Evolutionary conservation across 2,888 invertebrate species (phyloP).

Genomic region (Lagria hirta): DNA sequence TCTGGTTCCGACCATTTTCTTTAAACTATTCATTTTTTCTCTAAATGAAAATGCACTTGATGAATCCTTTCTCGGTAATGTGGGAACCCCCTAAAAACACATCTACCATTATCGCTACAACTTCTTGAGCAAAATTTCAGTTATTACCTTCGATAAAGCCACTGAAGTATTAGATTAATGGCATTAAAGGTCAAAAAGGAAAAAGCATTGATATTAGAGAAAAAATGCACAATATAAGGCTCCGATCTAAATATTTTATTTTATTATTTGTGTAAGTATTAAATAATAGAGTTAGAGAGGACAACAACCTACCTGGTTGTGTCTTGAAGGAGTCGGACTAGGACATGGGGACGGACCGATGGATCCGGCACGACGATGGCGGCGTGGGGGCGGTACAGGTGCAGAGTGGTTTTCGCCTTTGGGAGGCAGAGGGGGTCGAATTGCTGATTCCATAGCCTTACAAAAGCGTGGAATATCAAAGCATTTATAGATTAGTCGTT

Average conservation of each 20-base stretch:
- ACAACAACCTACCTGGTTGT: constrained; percentile 52
- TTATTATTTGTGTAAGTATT: constrained; percentile 6
- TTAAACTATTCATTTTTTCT: constrained; percentile 58
- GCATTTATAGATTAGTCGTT: too few species aligned
- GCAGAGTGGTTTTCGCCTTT: constrained; percentile 61
- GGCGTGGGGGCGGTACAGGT: constrained; percentile 67
- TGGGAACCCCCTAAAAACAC: constrained; percentile 44
- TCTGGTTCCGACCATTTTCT: constrained; percentile 54
- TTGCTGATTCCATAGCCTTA: constrained; percentile 37
- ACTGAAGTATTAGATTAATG: constrained; percentile 11
- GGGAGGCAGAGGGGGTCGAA: constrained; percentile 67
- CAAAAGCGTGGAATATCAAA: too few species aligned
- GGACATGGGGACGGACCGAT: constrained; percentile 55
- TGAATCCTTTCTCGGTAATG: constrained; percentile 47
- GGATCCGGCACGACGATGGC: constrained; percentile 60
- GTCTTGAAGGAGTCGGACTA: constrained; percentile 54
- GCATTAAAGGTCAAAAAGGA: constrained; percentile 5
- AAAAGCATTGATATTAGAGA: constrained; percentile 10
- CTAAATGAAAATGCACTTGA: constrained; percentile 47
- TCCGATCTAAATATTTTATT: constrained; percentile 32
- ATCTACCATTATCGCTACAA: constrained; percentile 47
- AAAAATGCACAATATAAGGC: constrained; percentile 33
- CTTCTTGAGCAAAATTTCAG: constrained; percentile 27
- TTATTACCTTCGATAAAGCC: constrained; percentile 20
- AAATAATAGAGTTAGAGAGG: constrained; percentile 37